Conservation (phyloP, 2,888 invertebrate genomes). For the Epinotia nisella region DNA sequence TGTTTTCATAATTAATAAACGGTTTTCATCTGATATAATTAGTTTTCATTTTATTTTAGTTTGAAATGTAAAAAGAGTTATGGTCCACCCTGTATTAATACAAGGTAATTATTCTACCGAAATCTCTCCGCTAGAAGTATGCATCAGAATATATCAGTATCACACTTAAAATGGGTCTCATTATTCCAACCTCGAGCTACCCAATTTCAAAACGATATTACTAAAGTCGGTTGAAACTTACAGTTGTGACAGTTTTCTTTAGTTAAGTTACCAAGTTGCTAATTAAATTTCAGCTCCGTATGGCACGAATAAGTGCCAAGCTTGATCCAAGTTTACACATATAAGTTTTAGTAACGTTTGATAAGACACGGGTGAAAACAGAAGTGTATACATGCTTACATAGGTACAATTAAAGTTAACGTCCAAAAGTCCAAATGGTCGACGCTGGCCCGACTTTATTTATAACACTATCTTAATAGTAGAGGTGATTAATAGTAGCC, state of each 20-base stretch:
- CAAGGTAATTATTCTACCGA: not conserved
- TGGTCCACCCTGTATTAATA: too few species aligned
- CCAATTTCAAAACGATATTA: not conserved
- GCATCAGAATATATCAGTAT: too few species aligned
- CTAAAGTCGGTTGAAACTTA: constrained; percentile 3
- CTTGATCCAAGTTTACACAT: constrained; percentile 15
- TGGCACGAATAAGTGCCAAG: constrained; percentile 16
- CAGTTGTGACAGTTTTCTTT: constrained; percentile 4
- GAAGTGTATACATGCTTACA: too few species aligned
- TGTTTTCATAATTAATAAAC: too few species aligned
- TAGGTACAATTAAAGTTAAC: too few species aligned
- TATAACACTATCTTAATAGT: too few species aligned
- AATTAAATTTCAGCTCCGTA: constrained; percentile 26
- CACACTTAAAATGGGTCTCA: not conserved
- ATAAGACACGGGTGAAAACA: not conserved
- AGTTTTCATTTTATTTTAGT: too few species aligned
- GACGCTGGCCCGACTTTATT: too few species aligned
- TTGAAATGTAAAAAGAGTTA: too few species aligned
- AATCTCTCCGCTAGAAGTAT: not conserved
- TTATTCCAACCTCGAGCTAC: not conserved
- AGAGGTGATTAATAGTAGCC: too few species aligned
- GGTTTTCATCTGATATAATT: too few species aligned
- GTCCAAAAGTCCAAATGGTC: too few species aligned
- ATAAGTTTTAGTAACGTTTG: constrained; percentile 18
- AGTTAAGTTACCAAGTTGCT: constrained; percentile 10